phyloP scores from a whole-genome alignment of 2,888 invertebrate species.

The Ecdyonurus torrentis region DNA sequence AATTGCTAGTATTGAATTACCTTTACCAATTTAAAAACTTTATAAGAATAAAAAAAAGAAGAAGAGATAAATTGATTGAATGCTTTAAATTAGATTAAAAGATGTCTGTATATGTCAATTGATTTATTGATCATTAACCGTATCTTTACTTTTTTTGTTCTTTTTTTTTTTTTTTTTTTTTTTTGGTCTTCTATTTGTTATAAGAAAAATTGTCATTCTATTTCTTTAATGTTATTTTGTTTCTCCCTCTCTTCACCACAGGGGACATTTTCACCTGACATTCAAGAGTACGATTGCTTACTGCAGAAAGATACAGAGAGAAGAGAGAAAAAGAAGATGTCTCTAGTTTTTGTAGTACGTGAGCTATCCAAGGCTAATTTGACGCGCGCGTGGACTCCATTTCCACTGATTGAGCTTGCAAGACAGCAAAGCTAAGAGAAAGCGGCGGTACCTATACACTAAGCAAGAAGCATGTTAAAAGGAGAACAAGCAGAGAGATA shows the following conservation, averaged over 20 bases:
- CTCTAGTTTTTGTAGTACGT: neutral
- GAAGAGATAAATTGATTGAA: neutral
- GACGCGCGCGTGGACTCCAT: neutral
- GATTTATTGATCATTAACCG: neutral
- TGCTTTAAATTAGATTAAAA: neutral
- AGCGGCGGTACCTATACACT: neutral
- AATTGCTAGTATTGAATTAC: too few species aligned
- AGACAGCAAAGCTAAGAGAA: neutral
- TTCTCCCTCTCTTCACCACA: neutral
- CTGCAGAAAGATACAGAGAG: neutral
- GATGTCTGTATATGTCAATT: neutral
- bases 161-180: neutral
- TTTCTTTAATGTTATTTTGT: neutral
- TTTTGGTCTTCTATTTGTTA: neutral
- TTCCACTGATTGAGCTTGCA: neutral
- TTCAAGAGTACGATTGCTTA: neutral
- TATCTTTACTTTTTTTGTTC: neutral
- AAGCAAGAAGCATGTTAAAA: too few species aligned
- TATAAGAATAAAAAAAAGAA: too few species aligned
- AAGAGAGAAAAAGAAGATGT: neutral
- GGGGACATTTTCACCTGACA: neutral
- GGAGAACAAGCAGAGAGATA: too few species aligned
- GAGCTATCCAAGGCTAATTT: neutral
- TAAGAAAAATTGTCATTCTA: too few species aligned
- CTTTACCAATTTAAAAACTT: too few species aligned